Evolutionary conservation across 1,140 invertebrate genomes (phyloP).

Genomic region (Apis laboriosa): DNA sequence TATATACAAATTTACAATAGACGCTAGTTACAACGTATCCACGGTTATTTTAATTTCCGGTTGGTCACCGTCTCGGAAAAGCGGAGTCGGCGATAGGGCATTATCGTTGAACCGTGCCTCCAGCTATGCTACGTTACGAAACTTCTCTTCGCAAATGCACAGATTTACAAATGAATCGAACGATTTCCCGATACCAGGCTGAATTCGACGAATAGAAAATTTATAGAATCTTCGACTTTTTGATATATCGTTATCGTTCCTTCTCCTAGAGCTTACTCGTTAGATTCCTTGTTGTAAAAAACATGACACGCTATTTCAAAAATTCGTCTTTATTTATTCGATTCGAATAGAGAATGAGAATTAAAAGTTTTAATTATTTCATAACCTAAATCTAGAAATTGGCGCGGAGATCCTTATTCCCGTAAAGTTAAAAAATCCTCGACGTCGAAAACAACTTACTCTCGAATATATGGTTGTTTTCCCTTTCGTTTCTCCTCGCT

Average conservation of each 20-base stretch:
- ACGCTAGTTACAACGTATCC: neutral
- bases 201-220: slow-evolving; percentile 42
- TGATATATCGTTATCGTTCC: slow-evolving; percentile 56
- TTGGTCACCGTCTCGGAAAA: slow-evolving; percentile 27
- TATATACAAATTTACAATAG: neutral
- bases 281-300: too few relatives aligned
- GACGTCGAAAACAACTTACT: too few relatives aligned
- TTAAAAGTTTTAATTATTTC: too few relatives aligned
- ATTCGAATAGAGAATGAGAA: too few relatives aligned
- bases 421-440: too few relatives aligned
- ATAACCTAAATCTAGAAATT: too few relatives aligned
- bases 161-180: slow-evolving; percentile 35
- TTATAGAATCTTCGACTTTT: slow-evolving; percentile 36
- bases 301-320: too few relatives aligned
- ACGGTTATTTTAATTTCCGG: slow-evolving; percentile 42
- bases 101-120: slow-evolving; percentile 28
- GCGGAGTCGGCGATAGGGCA: neutral
- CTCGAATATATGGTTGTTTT: too few relatives aligned
- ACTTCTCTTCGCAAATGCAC: slow-evolving; percentile 15
- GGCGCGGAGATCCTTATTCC: too few relatives aligned
- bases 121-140: neutral
- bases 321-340: too few relatives aligned
- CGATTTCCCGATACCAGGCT: slow-evolving; percentile 1
- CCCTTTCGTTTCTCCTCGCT: too few relatives aligned
- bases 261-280: too few relatives aligned